A percentile compares a stretch with the other conserved stretches of the same genome.
phyloP scores from a whole-genome alignment of 2,888 invertebrate genomes.

The Isoperla grammatica region DNA sequence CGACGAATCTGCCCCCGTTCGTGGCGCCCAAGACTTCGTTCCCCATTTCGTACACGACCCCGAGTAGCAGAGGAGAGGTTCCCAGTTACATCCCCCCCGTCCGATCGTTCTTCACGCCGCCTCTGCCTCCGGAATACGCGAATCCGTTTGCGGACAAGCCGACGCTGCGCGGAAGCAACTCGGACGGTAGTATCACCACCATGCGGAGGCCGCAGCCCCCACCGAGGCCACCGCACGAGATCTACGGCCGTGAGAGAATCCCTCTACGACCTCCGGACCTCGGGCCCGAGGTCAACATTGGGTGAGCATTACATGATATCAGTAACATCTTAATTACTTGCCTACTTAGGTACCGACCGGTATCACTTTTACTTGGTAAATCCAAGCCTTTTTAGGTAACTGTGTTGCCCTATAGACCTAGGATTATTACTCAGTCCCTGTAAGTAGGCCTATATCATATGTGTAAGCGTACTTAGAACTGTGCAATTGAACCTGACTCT shows the following conservation, averaged over 20 bases:
- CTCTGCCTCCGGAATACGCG: slow-evolving; percentile 73
- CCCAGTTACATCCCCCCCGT: slow-evolving; percentile 79
- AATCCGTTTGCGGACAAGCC: slow-evolving; percentile 88
- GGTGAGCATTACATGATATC: background rate
- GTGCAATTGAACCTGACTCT: background rate
- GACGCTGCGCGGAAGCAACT: slow-evolving; percentile 68
- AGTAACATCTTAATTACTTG: background rate
- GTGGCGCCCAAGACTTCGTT: slow-evolving; percentile 27
- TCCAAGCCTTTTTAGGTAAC: too few species aligned
- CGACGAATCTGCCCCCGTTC: slow-evolving; percentile 37
- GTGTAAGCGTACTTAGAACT: background rate
- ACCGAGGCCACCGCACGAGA: slow-evolving; percentile 55
- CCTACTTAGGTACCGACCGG: too few species aligned
- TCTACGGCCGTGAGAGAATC: slow-evolving; percentile 75
- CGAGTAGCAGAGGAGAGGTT: slow-evolving; percentile 40
- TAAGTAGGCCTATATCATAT: too few species aligned
- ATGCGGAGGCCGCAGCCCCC: slow-evolving; percentile 71
- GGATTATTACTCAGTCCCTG: too few species aligned
- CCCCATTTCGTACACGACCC: slow-evolving; percentile 26
- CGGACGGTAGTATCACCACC: slow-evolving; percentile 42
- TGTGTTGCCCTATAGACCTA: too few species aligned
- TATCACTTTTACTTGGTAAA: too few species aligned
- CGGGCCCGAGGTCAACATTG: slow-evolving; percentile 14
- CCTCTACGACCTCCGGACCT: slow-evolving; percentile 67
- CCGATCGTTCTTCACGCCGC: slow-evolving; percentile 71